phyloP scores from a whole-genome alignment of 2,113 vertebrate species.

The Rhinoptilus africanus region DNA sequence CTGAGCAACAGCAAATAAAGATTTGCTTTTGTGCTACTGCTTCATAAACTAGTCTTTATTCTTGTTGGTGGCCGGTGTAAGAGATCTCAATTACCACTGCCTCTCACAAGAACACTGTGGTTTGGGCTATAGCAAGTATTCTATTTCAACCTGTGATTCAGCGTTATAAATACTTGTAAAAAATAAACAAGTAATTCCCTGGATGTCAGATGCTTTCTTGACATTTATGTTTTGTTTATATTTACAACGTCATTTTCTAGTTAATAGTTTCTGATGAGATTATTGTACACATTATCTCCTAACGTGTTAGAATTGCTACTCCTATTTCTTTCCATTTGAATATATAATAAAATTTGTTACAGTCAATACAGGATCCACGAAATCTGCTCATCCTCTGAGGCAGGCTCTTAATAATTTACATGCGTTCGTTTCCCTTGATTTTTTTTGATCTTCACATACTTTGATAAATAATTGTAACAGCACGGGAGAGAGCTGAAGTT shows the following conservation, averaged over 20 bases:
- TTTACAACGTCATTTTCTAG: neutral
- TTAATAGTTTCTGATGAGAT: neutral
- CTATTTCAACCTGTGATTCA: neutral
- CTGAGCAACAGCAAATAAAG: slow-evolving; percentile 65
- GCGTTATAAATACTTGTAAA: neutral
- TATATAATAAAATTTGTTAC: neutral
- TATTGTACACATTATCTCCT: neutral
- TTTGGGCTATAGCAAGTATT: neutral
- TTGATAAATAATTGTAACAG: slow-evolving; percentile 31
- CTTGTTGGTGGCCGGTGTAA: neutral
- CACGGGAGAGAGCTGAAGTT: slow-evolving; percentile 12
- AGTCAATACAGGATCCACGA: neutral
- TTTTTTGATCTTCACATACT: slow-evolving; percentile 35
- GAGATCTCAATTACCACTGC: neutral
- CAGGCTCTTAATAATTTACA: slow-evolving; percentile 43
- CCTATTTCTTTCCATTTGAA: neutral
- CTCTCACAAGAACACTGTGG: neutral
- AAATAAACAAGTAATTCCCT: neutral
- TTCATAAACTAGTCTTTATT: slow-evolving; percentile 17
- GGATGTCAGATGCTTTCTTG: neutral
- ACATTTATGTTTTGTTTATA: neutral
- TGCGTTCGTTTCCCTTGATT: slow-evolving; percentile 7
- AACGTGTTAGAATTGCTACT: neutral
- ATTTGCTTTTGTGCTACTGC: slow-evolving; percentile 29
- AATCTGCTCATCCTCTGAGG: slow-evolving; percentile 11